Evolutionary conservation across 2,113 vertebrate species (phyloP).

Genomic region (Bostrychus sinensis): DNA sequence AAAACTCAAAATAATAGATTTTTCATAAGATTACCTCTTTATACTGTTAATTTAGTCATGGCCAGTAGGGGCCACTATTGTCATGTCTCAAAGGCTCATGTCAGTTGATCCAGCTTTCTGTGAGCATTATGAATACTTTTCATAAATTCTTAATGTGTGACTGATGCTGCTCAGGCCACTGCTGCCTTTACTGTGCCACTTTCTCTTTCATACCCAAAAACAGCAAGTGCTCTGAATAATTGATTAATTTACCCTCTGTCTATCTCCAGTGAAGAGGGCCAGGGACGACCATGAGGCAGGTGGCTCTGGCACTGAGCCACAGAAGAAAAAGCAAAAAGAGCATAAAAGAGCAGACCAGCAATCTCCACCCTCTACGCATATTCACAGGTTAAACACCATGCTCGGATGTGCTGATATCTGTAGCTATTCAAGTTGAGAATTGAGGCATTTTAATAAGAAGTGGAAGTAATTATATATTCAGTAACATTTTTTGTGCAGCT

Average conservation of each 20-base stretch:
- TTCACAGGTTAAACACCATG: conserved; percentile 56
- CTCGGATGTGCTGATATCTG: neutral
- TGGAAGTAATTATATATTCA: neutral
- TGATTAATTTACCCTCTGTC: conserved; percentile 41
- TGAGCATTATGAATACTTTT: conserved; percentile 1
- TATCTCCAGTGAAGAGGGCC: conserved; percentile 71
- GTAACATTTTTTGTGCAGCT: neutral
- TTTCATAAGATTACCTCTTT: too few relatives aligned
- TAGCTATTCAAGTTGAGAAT: neutral
- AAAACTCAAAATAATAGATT: too few relatives aligned
- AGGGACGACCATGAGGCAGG: conserved; percentile 62
- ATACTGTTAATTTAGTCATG: too few relatives aligned
- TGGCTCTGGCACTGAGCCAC: conserved; percentile 52
- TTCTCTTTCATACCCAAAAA: conserved; percentile 14
- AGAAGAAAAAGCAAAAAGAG: conserved; percentile 74
- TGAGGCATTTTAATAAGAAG: conserved; percentile 2
- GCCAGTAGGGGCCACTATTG: conserved; percentile 22
- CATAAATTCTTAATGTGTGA: neutral
- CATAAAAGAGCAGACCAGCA: conserved; percentile 52
- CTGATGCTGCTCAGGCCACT: neutral
- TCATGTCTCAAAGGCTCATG: conserved; percentile 4
- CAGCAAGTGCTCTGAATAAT: conserved; percentile 50
- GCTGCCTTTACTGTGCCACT: conserved; percentile 17
- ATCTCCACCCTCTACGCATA: conserved; percentile 26
- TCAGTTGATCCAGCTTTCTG: neutral